Evolutionary conservation across 1,140 invertebrate genomes (phyloP).

Genomic region (Orussus abietinus): DNA sequence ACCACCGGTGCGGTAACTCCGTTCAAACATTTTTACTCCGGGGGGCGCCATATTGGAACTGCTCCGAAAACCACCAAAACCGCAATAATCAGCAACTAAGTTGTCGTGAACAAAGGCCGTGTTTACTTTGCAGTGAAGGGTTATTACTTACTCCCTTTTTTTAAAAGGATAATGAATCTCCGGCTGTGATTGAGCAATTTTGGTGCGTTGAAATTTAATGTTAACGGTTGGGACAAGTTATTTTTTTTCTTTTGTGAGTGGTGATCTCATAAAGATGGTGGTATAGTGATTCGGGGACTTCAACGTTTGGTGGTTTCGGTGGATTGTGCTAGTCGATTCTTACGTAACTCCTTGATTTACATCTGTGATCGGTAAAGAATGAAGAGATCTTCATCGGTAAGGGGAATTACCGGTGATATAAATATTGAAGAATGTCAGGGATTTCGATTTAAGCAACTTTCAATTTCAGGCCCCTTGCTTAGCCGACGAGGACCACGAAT

Average conservation of each 20-base stretch:
- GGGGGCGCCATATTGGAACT: too few species aligned
- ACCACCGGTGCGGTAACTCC: constrained; percentile 16
- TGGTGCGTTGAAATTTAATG: too few species aligned
- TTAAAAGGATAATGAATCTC: too few species aligned
- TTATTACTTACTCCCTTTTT: too few species aligned
- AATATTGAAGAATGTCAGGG: background rate
- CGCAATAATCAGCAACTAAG: too few species aligned
- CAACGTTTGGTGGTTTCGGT: constrained; percentile 4
- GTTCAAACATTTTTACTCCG: too few species aligned
- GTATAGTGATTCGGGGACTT: too few species aligned
- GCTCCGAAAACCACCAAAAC: too few species aligned
- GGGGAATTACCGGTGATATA: constrained; percentile 11
- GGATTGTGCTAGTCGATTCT: constrained; percentile 7
- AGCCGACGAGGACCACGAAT: constrained; percentile 14
- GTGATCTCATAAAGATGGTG: too few species aligned
- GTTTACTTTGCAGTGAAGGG: too few species aligned
- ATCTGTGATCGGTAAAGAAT: constrained; percentile 17
- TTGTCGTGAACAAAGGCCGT: too few species aligned
- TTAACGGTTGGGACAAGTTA: constrained; percentile 22
- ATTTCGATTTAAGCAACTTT: constrained; percentile 5
- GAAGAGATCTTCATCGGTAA: constrained; percentile 37
- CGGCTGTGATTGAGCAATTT: too few species aligned
- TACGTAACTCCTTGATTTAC: background rate
- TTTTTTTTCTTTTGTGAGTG: constrained; percentile 2
- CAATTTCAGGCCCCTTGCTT: constrained; percentile 25